Conservation (phyloP, 1,140 invertebrate species). For the Drosophila seguyi region DNA sequence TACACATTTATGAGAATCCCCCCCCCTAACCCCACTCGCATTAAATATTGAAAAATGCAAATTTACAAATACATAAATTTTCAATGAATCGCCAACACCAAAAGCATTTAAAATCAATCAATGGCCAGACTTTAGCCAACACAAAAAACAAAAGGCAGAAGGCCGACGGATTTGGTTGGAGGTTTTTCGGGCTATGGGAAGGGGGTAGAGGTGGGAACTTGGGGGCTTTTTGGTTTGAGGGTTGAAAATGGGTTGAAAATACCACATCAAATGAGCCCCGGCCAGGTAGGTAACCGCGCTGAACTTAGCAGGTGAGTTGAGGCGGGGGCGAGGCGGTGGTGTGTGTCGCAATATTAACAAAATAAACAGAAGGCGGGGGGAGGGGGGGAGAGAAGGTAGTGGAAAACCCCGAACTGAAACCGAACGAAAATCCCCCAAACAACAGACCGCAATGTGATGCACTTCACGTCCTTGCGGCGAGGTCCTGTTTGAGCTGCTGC, state of each 20-base stretch:
- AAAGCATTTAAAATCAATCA: constrained; percentile 81
- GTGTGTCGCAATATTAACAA: constrained; percentile 48
- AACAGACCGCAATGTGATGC: constrained; percentile 42
- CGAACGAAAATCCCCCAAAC: constrained; percentile 36
- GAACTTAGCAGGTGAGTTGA: constrained; percentile 28
- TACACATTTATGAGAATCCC: constrained; percentile 29
- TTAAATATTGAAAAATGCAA: constrained; percentile 79
- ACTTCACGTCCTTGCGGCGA: constrained; percentile 23
- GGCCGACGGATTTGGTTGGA: neutral
- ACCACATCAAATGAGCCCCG: constrained; percentile 44
- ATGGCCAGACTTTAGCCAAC: constrained; percentile 31
- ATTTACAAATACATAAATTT: constrained; percentile 80
- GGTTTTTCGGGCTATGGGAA: no score
- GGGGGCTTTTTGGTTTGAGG: neutral
- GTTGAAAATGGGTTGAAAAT: constrained; percentile 8
- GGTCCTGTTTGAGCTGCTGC: constrained; percentile 2
- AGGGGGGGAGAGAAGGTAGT: neutral
- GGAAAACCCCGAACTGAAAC: constrained; percentile 15
- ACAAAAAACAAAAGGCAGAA: neutral
- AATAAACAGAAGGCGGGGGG: constrained; percentile 38
- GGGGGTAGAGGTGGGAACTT: no score
- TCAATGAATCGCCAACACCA: constrained; percentile 73
- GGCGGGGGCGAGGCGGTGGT: neutral
- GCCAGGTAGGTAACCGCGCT: constrained; percentile 38
- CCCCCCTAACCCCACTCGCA: constrained; percentile 21